A percentile compares a stretch with the other conserved stretches of the same genome.
These are phyloP conservation scores for Leptocoma aspasia DNA, from an alignment of 2,113 vertebrate species.

Conservation along the genomic window DNA sequence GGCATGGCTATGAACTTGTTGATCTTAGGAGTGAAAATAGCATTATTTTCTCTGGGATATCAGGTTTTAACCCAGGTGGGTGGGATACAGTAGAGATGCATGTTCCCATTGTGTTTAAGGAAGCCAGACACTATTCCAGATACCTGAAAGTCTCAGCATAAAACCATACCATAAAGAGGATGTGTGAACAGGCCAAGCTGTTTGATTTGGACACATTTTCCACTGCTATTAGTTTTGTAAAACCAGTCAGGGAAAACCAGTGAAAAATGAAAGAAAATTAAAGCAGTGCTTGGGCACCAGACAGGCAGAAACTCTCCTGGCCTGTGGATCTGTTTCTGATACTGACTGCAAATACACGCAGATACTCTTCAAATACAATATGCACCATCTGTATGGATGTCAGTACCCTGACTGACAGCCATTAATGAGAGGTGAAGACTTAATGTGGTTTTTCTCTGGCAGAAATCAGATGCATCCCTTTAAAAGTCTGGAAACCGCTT, in stretches of 20 bases:
- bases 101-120: not conserved
- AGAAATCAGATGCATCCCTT: not conserved
- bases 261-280: not conserved
- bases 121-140: not conserved
- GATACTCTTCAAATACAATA: not conserved
- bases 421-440: not conserved
- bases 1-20: not conserved
- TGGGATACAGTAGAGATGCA: not conserved
- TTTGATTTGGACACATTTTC: not conserved
- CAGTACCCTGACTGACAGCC: not conserved
- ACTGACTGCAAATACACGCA: not conserved
- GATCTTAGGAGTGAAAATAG: not conserved
- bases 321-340: not conserved
- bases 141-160: not conserved
- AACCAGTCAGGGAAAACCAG: not conserved
- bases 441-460: not conserved
- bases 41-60: not conserved
- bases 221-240: not conserved
- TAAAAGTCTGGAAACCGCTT: not conserved
- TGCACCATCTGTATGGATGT: not conserved
- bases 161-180: fast-evolving
- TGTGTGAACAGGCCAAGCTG: not conserved
- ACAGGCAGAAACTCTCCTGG: not conserved
- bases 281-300: not conserved
- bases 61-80: not conserved